These are phyloP conservation scores for Alauda arvensis DNA, from an alignment of 2,797 vertebrate genomes.

Conservation along the genomic window DNA sequence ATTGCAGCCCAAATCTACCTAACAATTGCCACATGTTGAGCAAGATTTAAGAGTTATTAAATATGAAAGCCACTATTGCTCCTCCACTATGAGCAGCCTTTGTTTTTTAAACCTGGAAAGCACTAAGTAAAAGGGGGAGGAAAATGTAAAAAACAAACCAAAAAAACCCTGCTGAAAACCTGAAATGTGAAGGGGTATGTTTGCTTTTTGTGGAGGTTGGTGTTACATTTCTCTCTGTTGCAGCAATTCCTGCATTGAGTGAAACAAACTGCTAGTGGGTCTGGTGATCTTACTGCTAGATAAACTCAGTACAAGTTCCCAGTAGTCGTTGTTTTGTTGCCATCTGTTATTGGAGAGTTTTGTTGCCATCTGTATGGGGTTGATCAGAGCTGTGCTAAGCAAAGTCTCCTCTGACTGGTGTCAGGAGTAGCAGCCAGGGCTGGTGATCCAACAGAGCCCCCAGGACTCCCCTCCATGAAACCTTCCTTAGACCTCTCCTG, in stretches of 20 bases:
- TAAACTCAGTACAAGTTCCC: neutral
- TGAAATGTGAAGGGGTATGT: neutral
- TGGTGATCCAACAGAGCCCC: neutral
- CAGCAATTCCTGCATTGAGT: neutral
- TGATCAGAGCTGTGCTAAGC: neutral
- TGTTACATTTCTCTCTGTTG: neutral
- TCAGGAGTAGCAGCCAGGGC: accelerated
- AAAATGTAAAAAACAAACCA: conserved; percentile 15
- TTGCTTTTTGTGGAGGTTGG: neutral
- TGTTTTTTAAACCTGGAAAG: conserved; percentile 67
- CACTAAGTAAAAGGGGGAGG: neutral
- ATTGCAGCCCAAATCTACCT: conserved; percentile 77
- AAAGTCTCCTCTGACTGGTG: neutral
- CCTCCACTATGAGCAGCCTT: conserved; percentile 42
- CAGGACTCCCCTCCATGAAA: accelerated
- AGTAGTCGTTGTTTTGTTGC: accelerated
- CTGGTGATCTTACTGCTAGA: neutral
- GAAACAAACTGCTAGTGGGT: neutral
- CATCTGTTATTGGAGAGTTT: too few relatives aligned
- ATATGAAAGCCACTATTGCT: conserved; percentile 67
- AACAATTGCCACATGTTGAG: conserved; percentile 79
- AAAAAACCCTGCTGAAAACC: neutral
- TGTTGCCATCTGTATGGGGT: too few relatives aligned
- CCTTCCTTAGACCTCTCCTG: neutral
- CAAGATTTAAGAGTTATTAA: conserved; percentile 75